Percentiles rank a stretch among this genome's conserved stretches.
phyloP scores from a whole-genome alignment of 2,888 invertebrate species.

The Parnassius glacialis region DNA sequence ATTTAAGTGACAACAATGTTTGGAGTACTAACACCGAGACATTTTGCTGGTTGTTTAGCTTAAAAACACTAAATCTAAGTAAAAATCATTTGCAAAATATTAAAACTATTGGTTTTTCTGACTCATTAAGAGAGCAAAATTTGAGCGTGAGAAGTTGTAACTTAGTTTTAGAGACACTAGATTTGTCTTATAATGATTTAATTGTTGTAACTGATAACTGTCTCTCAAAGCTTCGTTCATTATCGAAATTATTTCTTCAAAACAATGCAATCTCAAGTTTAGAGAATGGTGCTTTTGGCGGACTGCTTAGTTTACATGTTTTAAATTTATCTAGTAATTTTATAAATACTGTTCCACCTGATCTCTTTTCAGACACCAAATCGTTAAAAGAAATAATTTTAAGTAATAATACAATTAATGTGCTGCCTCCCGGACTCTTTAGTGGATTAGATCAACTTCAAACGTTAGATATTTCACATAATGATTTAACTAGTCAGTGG shows the following conservation, averaged over 20 bases:
- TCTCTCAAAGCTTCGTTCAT: slow-evolving; percentile 84
- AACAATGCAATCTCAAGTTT: slow-evolving; percentile 88
- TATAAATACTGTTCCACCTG: slow-evolving; percentile 87
- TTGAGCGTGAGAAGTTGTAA: slow-evolving; percentile 84
- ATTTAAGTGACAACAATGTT: slow-evolving; percentile 88
- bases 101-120: slow-evolving; percentile 86
- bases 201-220: slow-evolving; percentile 85
- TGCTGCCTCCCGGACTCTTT: slow-evolving; percentile 87
- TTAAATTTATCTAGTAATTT: slow-evolving; percentile 90
- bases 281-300: slow-evolving; percentile 86
- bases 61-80: slow-evolving; percentile 86
- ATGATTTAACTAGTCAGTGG: slow-evolving; percentile 87
- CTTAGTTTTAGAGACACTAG: slow-evolving; percentile 84
- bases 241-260: slow-evolving; percentile 85
- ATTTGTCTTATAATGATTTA: slow-evolving; percentile 88
- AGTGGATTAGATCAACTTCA: slow-evolving; percentile 86
- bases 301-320: slow-evolving; percentile 84
- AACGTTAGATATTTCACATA: slow-evolving; percentile 85
- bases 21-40: slow-evolving; percentile 87
- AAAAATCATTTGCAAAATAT: slow-evolving; percentile 90
- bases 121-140: slow-evolving; percentile 81
- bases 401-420: slow-evolving; percentile 88
- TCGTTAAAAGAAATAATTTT: slow-evolving; percentile 85
- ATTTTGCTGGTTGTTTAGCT: slow-evolving; percentile 86
- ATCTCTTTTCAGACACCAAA: slow-evolving; percentile 85